Conservation (phyloP, 2,797 vertebrate species). For the Enoplosus armatus region DNA sequence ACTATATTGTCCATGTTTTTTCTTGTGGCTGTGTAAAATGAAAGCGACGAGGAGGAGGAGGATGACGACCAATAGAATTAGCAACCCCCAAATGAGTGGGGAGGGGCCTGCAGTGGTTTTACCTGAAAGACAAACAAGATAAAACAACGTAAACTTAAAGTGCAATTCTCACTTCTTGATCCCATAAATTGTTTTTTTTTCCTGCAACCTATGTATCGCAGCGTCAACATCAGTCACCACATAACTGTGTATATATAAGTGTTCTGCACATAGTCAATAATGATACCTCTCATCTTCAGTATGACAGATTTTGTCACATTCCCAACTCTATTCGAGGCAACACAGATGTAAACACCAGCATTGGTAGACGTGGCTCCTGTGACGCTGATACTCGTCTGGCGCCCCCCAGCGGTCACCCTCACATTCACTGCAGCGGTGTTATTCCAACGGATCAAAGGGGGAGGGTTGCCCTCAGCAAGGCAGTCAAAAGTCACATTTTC, state of each 20-base stretch:
- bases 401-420: constrained; percentile 42
- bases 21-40: accelerated
- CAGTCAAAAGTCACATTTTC: constrained; percentile 63
- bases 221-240: background rate
- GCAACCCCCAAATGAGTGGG: accelerated
- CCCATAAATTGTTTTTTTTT: background rate
- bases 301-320: constrained; percentile 22
- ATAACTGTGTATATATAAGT: background rate
- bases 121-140: constrained; percentile 58
- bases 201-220: background rate
- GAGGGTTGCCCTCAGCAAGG: constrained; percentile 70
- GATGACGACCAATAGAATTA: accelerated
- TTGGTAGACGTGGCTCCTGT: constrained; percentile 71
- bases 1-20: constrained; percentile 54
- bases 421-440: background rate
- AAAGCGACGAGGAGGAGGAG: accelerated
- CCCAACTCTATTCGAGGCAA: constrained; percentile 77
- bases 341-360: constrained; percentile 71
- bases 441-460: constrained; percentile 52
- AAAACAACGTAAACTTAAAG: background rate
- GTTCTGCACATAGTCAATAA: constrained; percentile 7
- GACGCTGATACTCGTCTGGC: constrained; percentile 42
- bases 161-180: background rate
- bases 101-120: accelerated
- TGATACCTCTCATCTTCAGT: constrained; percentile 64